Conservation (phyloP, 2,113 vertebrate species). For the Manacus vitellinus region DNA sequence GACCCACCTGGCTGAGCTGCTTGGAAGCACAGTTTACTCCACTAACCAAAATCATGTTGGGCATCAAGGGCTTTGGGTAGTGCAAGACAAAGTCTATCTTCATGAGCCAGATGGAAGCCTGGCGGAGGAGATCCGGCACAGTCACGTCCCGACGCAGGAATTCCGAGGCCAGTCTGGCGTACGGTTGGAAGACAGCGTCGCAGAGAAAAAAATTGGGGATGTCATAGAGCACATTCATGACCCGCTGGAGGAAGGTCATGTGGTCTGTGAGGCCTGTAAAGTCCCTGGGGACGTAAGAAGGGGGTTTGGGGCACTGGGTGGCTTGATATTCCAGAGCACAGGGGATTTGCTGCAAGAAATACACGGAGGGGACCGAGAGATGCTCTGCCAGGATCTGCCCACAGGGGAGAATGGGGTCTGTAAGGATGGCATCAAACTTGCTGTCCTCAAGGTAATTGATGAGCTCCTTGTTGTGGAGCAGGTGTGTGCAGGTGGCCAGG, state of each 20-base stretch:
- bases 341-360: conserved; percentile 50
- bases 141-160: conserved; percentile 71
- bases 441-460: conserved; percentile 67
- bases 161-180: conserved; percentile 69
- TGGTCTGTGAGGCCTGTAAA: conserved; percentile 40
- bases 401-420: conserved; percentile 85
- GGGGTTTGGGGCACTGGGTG: conserved; percentile 78
- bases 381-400: conserved; percentile 79
- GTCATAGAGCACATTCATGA: conserved; percentile 71
- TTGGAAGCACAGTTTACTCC: conserved; percentile 67
- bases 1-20: conserved; percentile 53
- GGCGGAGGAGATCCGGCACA: conserved; percentile 71
- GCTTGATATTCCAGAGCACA: conserved; percentile 77
- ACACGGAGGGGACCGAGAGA: conserved; percentile 77
- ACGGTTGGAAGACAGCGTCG: conserved; percentile 55
- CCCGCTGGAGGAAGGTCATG: conserved; percentile 83
- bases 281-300: conserved; percentile 75
- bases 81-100: conserved; percentile 80
- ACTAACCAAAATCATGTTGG: conserved; percentile 80
- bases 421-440: conserved; percentile 78
- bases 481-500: conserved; percentile 53
- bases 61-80: conserved; percentile 83
- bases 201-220: conserved; percentile 67
- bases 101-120: conserved; percentile 84
- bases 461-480: conserved; percentile 77